Conservation (phyloP, 2,113 vertebrate species). For the Amazona guildingii region DNA sequence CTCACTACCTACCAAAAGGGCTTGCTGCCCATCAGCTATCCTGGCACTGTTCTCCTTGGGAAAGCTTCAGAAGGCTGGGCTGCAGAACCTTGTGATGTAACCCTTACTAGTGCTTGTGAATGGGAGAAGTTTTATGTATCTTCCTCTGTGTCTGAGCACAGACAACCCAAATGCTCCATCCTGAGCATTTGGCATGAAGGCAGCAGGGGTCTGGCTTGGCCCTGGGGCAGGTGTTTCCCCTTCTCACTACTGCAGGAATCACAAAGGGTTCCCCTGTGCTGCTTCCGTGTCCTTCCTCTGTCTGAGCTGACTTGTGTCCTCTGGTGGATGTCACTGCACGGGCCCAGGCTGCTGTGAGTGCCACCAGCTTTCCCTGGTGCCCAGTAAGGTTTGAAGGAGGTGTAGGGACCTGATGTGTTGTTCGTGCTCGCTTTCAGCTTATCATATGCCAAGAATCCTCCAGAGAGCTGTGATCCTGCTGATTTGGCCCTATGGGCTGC, state of each 20-base stretch:
- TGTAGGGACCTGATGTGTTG: rapidly evolving
- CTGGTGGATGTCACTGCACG: not conserved
- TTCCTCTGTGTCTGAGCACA: not conserved
- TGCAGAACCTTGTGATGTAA: not conserved
- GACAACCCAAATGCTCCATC: not conserved
- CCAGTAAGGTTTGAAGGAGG: not conserved
- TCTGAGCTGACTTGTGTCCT: not conserved
- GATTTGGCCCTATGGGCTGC: not conserved
- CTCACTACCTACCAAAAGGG: not conserved
- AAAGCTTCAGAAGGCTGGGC: not conserved
- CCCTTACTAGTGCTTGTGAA: not conserved
- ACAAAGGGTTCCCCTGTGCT: not conserved
- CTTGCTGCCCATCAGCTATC: not conserved
- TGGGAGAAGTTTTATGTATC: not conserved
- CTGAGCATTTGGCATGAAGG: not conserved
- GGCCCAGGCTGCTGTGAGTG: not conserved
- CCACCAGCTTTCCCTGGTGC: not conserved
- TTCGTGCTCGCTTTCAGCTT: not conserved
- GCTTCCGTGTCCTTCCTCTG: not conserved
- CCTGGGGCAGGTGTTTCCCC: not conserved
- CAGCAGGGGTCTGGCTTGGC: not conserved
- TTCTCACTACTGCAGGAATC: not conserved
- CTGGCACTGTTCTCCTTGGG: not conserved
- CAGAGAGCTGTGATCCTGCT: not conserved
- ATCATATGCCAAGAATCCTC: not conserved